Evolutionary conservation across 2,113 vertebrate species (phyloP).

Genomic region (Pristiophorus japonicus): DNA sequence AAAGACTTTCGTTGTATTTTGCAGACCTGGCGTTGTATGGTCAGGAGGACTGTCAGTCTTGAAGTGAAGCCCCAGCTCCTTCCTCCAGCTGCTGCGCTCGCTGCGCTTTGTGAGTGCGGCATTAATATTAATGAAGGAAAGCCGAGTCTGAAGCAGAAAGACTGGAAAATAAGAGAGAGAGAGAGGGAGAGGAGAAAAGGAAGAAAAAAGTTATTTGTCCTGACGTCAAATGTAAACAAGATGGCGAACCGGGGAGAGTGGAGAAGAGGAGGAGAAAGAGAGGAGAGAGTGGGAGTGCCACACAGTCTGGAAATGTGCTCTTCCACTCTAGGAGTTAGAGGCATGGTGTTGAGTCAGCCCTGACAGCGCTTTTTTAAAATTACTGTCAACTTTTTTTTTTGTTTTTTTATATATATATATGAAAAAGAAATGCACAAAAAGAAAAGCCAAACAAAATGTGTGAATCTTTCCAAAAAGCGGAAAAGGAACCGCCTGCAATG

Average conservation of each 20-base stretch:
- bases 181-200: neutral
- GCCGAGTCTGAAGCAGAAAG: neutral
- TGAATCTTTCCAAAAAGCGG: slow-evolving; percentile 16
- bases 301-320: slow-evolving; percentile 42
- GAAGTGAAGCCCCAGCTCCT: neutral
- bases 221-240: slow-evolving; percentile 47
- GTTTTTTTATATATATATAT: slow-evolving; percentile 12
- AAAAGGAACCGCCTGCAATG: slow-evolving; percentile 18
- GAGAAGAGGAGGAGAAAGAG: slow-evolving; percentile 4
- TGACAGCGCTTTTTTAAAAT: neutral
- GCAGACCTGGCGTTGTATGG: neutral
- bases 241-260: slow-evolving; percentile 48
- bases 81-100: neutral
- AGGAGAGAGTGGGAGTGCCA: slow-evolving; percentile 38
- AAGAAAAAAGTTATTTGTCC: slow-evolving; percentile 43
- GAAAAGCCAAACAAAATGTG: neutral
- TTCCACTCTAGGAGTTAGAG: slow-evolving; percentile 15
- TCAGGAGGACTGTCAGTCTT: neutral
- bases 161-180: neutral
- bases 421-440: neutral
- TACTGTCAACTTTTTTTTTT: neutral
- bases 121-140: neutral
- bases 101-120: neutral
- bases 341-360: neutral
- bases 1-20: neutral